Conservation (phyloP, 35 echinoderm and acorn worm species). For the Patiria miniata region DNA sequence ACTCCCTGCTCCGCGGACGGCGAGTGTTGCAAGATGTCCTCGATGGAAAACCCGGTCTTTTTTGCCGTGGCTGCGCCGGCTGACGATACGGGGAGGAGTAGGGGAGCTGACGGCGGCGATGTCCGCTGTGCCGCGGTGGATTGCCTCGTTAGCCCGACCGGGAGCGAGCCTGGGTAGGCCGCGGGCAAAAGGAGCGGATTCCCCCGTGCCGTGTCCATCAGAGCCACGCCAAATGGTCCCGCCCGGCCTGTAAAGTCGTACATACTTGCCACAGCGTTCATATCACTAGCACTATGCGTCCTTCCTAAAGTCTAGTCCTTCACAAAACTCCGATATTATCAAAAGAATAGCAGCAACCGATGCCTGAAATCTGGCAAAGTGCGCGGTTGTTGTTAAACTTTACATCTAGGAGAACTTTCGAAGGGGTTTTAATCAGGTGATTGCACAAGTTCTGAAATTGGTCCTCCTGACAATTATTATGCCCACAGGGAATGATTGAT, state of each 20-base stretch:
- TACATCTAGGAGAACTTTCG: too few species aligned
- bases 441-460: too few species aligned
- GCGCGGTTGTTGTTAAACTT: too few species aligned
- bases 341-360: too few species aligned
- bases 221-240: neutral
- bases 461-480: too few species aligned
- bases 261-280: conserved; percentile 6
- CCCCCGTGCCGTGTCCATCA: conserved; percentile 12
- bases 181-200: conserved; percentile 4
- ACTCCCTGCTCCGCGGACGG: neutral
- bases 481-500: too few species aligned
- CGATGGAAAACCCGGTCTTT: conserved; percentile 12
- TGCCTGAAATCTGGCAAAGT: too few species aligned
- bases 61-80: neutral
- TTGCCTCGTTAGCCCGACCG: neutral
- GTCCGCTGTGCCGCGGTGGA: neutral
- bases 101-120: neutral
- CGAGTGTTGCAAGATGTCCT: neutral
- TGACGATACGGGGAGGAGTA: neutral
- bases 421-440: too few species aligned
- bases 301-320: too few species aligned
- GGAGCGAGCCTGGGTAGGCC: neutral
- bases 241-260: neutral
- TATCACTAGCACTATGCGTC: neutral
- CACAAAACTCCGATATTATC: too few species aligned